A percentile compares a stretch with the other conserved stretches of the same genome.
Evolutionary conservation across 2,113 vertebrate genomes (phyloP).

Genomic region (Carassius auratus): DNA sequence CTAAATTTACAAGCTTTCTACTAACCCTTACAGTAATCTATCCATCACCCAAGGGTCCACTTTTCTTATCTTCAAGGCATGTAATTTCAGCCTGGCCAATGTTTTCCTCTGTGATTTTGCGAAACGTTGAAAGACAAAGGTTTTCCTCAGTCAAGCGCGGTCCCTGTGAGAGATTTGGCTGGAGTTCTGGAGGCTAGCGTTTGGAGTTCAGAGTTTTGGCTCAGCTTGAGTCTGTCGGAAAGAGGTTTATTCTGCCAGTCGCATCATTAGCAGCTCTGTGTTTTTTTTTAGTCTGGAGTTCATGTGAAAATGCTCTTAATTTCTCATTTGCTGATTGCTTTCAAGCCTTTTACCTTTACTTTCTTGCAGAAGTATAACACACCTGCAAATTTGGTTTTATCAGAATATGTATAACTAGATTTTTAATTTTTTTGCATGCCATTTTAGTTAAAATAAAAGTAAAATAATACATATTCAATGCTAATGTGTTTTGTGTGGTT

Average conservation of each 20-base stretch:
- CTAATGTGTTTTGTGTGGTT: neutral
- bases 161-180: slow-evolving; percentile 10
- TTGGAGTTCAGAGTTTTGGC: slow-evolving; percentile 19
- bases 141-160: neutral
- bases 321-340: slow-evolving; percentile 20
- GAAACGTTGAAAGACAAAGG: slow-evolving; percentile 27
- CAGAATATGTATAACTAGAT: neutral
- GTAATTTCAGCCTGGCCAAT: neutral
- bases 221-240: neutral
- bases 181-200: neutral
- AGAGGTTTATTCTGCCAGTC: slow-evolving; percentile 5
- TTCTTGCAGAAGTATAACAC: neutral
- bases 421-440: no score
- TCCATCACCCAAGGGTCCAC: slow-evolving; percentile 12
- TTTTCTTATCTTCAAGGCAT: neutral
- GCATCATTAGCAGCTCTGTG: slow-evolving; percentile 19
- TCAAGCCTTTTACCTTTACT: slow-evolving; percentile 14
- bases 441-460: neutral
- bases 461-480: neutral
- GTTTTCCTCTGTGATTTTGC: neutral
- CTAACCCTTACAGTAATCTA: neutral
- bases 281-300: slow-evolving; percentile 5
- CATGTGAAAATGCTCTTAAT: slow-evolving; percentile 14
- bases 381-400: slow-evolving; percentile 4
- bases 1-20: neutral